Evolutionary conservation across 2,113 vertebrate genomes (phyloP), one percentile per base, ranked within the genome.

Genomic region (Planiliza haematocheilus): DNA sequence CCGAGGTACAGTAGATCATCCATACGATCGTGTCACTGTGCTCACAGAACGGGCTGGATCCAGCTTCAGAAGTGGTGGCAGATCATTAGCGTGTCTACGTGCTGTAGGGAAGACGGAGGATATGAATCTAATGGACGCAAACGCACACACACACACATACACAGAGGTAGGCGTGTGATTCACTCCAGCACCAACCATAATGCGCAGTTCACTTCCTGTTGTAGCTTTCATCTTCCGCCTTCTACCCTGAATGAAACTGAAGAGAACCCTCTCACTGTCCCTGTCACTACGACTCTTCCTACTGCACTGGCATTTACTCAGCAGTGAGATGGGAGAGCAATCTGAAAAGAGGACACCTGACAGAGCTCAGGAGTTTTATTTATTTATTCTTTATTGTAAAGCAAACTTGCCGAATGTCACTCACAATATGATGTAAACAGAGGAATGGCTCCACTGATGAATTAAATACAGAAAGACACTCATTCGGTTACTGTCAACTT

Each of bases 81-180:
- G 82, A 71, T 84, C 74, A 77, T 88, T 86, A 83, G 50, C 42
- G 55, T 58, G 68, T 56, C 48, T 62, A 46, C 77, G 83, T 59
- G 69, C 78, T 77, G 77, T 46, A 74, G 59, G 73, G 62, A 66
- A 48, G 61, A 59, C 64, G 61, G 64, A 45, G 48, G 37, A 41
- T 76, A 70, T 70, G 70, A 74, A 76, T 83, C 57, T 63, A 74
- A 57, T 57, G 52, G 38, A 48, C 48, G 36, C 59, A 67, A 37
- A 36, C 68, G 55, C 56, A 71, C 51, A 65, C 50, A 61, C 43
- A 61, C 34, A 61, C 39, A 42, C 10, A 62, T 6, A 18, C 12
- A 50, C 42, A 11, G 4, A 52, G 42, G 34, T 45, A 68, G 37
- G 39, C 0, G 5, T 57, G 57, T 49, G 42, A 73, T 50, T 62